These are phyloP conservation scores for Temnothorax longispinosus DNA, from an alignment of 1,140 invertebrate genomes.

Conservation along the genomic window DNA sequence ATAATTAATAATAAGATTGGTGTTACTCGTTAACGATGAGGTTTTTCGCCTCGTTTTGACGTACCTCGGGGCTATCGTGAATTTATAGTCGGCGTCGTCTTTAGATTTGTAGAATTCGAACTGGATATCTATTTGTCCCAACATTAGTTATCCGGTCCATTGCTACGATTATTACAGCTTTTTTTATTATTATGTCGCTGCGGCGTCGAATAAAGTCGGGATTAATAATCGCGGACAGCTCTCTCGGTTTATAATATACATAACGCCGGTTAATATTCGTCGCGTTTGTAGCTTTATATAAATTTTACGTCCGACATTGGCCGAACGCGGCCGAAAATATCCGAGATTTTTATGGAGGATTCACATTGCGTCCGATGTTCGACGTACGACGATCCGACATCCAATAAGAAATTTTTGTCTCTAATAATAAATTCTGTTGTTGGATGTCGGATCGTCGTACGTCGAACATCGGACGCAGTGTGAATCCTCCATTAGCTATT, in stretches of 20 bases:
- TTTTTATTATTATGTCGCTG: slow-evolving; percentile 28
- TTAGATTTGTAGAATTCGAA: not conserved
- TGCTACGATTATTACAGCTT: slow-evolving; percentile 20
- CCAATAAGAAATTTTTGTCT: too few relatives aligned
- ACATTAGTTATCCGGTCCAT: slow-evolving; percentile 24
- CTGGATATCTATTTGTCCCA: not conserved
- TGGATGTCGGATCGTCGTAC: too few relatives aligned
- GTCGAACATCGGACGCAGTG: too few relatives aligned
- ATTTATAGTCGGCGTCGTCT: not conserved
- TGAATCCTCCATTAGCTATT: too few relatives aligned
- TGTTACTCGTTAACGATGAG: not conserved
- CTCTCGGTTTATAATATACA: slow-evolving; percentile 47
- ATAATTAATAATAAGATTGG: slow-evolving; percentile 11
- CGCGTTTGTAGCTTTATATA: too few relatives aligned
- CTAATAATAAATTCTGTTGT: too few relatives aligned
- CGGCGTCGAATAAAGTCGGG: slow-evolving; percentile 37
- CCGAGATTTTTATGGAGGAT: too few relatives aligned
- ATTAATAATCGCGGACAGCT: slow-evolving; percentile 43
- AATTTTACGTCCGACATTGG: too few relatives aligned
- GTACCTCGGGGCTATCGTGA: not conserved
- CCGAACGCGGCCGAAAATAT: too few relatives aligned
- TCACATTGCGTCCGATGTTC: too few relatives aligned
- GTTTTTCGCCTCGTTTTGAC: not conserved
- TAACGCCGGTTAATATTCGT: slow-evolving; percentile 50
- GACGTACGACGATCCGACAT: too few relatives aligned